Percentiles rank a stretch among this genome's conserved stretches.
These are phyloP conservation scores for Tetragonula clypearis DNA, from an alignment of 1,140 invertebrate species.

Conservation along the genomic window DNA sequence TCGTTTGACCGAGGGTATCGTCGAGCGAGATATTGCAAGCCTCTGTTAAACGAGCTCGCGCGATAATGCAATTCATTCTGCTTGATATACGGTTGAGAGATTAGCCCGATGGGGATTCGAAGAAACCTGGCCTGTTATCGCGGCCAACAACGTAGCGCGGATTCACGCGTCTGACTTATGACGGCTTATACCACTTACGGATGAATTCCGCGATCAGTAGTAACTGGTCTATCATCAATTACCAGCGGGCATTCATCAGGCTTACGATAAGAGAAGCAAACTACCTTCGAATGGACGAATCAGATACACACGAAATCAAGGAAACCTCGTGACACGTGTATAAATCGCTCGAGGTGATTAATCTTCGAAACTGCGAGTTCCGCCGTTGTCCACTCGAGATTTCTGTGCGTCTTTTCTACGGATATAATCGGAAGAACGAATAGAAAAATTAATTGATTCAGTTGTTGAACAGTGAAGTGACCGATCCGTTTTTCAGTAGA, in stretches of 20 bases:
- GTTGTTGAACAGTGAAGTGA: too few species aligned
- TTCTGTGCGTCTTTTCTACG: background rate
- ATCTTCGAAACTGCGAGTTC: background rate
- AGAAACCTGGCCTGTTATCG: constrained; percentile 27
- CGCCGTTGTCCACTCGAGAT: background rate
- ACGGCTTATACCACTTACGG: constrained; percentile 26
- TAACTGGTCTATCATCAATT: constrained; percentile 23
- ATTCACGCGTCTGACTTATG: constrained; percentile 22
- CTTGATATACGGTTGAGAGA: constrained; percentile 12
- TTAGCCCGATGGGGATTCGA: constrained; percentile 23
- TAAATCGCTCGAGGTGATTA: constrained; percentile 5
- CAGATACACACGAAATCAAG: background rate
- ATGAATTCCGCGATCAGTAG: background rate
- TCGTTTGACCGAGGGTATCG: constrained; percentile 16
- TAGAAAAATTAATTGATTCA: too few species aligned
- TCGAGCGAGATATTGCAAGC: background rate
- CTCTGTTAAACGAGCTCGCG: background rate
- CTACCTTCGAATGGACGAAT: background rate
- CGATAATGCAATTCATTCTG: constrained; percentile 34
- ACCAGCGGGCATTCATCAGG: background rate
- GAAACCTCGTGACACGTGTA: background rate
- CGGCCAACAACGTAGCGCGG: background rate
- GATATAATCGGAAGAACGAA: background rate
- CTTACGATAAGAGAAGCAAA: background rate
- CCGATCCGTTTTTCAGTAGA: too few species aligned